Conservation (phyloP, 2,888 invertebrate genomes). For the Syrphus vitripennis region DNA sequence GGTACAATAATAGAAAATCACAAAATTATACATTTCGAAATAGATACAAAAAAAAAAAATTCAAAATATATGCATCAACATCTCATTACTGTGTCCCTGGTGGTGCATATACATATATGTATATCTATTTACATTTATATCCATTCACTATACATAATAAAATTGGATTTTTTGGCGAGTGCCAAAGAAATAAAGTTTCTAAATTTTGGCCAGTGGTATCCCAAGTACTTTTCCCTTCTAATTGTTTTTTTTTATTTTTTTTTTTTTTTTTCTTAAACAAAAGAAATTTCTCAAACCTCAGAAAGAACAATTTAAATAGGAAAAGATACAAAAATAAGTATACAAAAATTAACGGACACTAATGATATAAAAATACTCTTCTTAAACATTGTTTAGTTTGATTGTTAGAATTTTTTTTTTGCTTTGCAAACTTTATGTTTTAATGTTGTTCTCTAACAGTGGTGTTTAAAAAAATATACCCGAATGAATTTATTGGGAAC, state of each 20-base stretch:
- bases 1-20: conserved; percentile 56
- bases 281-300: conserved; percentile 47
- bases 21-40: conserved; percentile 40
- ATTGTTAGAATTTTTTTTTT: conserved; percentile 14
- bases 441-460: background rate
- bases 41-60: background rate
- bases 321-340: conserved; percentile 54
- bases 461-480: background rate
- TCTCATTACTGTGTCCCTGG: conserved; percentile 43
- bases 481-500: background rate
- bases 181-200: conserved; percentile 57
- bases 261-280: conserved; percentile 2
- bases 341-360: conserved; percentile 53
- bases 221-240: conserved; percentile 10
- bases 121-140: background rate
- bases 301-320: conserved; percentile 50
- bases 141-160: conserved; percentile 25
- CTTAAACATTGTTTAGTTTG: background rate
- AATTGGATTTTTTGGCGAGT: conserved; percentile 50
- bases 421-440: background rate
- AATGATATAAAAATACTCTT: conserved; percentile 39
- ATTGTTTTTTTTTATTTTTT: background rate
- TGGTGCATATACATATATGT: background rate
- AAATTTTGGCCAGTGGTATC: conserved; percentile 54
- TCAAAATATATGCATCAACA: background rate